phyloP scores from a whole-genome alignment of 2,888 invertebrate genomes.

The Chaetogeoica ovagalla region DNA sequence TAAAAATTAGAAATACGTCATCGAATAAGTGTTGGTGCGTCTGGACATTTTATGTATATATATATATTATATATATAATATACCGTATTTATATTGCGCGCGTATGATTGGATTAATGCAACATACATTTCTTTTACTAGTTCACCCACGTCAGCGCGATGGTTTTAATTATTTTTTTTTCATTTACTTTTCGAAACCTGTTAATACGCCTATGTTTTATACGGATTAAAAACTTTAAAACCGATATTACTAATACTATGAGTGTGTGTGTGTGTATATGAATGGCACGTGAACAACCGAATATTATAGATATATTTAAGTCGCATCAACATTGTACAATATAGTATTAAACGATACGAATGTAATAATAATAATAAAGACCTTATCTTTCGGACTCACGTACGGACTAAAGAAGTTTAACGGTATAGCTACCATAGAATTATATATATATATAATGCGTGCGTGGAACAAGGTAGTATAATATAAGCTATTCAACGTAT shows the following conservation, averaged over 20 bases:
- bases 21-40: too few species aligned
- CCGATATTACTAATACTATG: neutral
- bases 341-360: neutral
- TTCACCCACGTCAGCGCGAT: conserved; percentile 27
- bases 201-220: neutral
- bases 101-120: neutral
- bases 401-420: neutral
- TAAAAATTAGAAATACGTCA: conserved; percentile 24
- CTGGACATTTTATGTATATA: too few species aligned
- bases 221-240: conserved; percentile 13
- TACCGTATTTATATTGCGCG: neutral
- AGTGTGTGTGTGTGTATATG: too few species aligned
- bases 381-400: conserved; percentile 10
- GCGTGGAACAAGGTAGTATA: neutral
- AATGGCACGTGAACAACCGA: neutral
- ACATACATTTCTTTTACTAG: neutral
- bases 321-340: neutral
- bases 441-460: neutral
- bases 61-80: too few species aligned
- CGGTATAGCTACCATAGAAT: neutral
- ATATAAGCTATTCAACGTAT: neutral
- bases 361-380: conserved; percentile 26
- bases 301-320: neutral
- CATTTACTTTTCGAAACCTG: conserved; percentile 2
- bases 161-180: too few species aligned